These are phyloP conservation scores for Lottia gigantea DNA, from an alignment of 2,888 invertebrate species.

Conservation along the genomic window DNA sequence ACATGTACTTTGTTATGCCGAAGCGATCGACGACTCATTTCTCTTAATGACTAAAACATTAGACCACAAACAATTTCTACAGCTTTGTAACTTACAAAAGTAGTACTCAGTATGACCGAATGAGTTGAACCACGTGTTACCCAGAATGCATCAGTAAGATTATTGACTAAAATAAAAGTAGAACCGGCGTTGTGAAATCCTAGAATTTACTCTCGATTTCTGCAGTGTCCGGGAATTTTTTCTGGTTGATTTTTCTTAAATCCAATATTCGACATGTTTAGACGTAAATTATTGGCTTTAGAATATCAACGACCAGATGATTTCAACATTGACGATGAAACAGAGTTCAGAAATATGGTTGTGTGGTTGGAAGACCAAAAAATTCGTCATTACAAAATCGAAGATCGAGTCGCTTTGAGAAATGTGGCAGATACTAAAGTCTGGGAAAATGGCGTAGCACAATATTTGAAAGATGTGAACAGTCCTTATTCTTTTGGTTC, in stretches of 20 bases:
- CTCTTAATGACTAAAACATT: no score
- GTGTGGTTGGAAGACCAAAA: conserved; percentile 95
- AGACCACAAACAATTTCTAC: neutral
- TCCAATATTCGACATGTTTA: conserved; percentile 74
- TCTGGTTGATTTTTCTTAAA: no score
- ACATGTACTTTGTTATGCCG: no score
- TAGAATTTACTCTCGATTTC: no score
- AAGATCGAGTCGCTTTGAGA: conserved; percentile 81
- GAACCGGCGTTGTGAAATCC: no score
- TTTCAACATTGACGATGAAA: conserved; percentile 83
- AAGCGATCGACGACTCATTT: no score
- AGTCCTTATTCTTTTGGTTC: conserved; percentile 75
- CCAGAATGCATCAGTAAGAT: no score
- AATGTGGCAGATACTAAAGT: conserved; percentile 73
- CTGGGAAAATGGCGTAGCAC: conserved; percentile 77
- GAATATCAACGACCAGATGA: conserved; percentile 81
- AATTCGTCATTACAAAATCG: conserved; percentile 87
- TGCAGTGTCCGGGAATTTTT: no score
- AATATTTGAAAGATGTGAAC: conserved; percentile 81
- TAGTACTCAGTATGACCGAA: neutral
- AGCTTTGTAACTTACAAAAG: neutral
- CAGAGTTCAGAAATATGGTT: conserved; percentile 82
- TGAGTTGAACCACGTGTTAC: neutral
- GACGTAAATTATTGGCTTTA: conserved; percentile 81
- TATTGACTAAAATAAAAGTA: no score